Evolutionary conservation across 2,888 invertebrate genomes (phyloP), one percentile per base, ranked within the genome.

Genomic region (Emmelina monodactyla): DNA sequence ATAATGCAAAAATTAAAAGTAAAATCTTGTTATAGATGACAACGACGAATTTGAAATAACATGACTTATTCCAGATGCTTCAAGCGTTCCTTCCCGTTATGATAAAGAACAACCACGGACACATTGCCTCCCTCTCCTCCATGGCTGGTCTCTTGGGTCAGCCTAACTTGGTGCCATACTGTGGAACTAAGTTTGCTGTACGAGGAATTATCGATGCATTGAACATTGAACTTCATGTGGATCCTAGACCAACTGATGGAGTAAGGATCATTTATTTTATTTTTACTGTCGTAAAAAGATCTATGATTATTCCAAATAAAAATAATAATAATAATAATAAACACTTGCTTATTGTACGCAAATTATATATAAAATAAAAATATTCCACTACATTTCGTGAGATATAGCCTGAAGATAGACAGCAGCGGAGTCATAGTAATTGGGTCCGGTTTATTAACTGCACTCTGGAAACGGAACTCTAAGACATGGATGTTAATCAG

Each of bases 141-240:
- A 85, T 89, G 67, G 89, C 91, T 1, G 92, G 92, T 1, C 53
- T 89, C 16, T 56, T 88, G 45, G 91, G 91, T 0, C 51, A 88
- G 0, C 62, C 84, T 2, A 89, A 92, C 65, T 58, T 92, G 40
- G 89, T 89, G 5, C 91, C 92, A 0, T 92, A 92, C 62, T 88
- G 89, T 58, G 88, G 88, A 5, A 84, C 87, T n/a, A 92, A 92
- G 60, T 91, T 84, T 52, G 92, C 91, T 0, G 90, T 91, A 1
- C 76, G 87, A 40, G 92, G 95, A 11, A 73, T 94, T 45, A 92
- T 93, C 88, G 91, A 94, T 53, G 83, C 91, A 0, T 53, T 95
- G 4, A 72, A 82, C 22, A 86, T 89, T 43, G 95, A 96, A 58
- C 56, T 94, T 13, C 76, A 86, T 38, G 83, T 80, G 50, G 82